Conservation (phyloP, 1,140 invertebrate genomes). For the Drosophila bocqueti region DNA sequence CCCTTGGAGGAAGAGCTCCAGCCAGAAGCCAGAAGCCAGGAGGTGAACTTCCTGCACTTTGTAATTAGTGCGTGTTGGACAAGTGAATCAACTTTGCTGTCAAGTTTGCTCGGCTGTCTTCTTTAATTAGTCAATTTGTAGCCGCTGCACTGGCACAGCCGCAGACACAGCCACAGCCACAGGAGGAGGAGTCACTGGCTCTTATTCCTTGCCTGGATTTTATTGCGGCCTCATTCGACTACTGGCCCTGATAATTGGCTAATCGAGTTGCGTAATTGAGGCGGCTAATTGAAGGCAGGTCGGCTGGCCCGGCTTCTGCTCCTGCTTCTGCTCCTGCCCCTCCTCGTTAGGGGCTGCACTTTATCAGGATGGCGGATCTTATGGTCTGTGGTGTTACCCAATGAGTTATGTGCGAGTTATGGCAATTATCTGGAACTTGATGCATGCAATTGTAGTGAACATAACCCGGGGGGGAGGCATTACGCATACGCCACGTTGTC, state of each 20-base stretch:
- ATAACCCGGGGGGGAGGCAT: slow-evolving; percentile 10
- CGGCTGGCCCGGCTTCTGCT: background rate
- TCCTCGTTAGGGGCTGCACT: slow-evolving; percentile 1
- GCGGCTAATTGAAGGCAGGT: slow-evolving; percentile 35
- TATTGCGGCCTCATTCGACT: slow-evolving; percentile 9
- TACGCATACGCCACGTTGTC: slow-evolving; percentile 51
- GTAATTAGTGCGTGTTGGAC: slow-evolving; percentile 48
- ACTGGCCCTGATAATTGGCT: slow-evolving; percentile 24
- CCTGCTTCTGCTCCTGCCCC: background rate
- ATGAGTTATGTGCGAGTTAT: slow-evolving; percentile 24
- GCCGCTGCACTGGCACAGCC: slow-evolving; percentile 1
- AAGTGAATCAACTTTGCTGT: slow-evolving; percentile 44
- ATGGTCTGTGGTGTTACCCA: background rate
- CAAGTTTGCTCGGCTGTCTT: slow-evolving; percentile 40
- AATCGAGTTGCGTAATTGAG: slow-evolving; percentile 40
- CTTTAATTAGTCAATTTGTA: slow-evolving; percentile 47
- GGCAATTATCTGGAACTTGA: slow-evolving; percentile 14
- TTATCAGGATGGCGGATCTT: background rate
- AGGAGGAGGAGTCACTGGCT: background rate
- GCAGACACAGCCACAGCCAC: background rate
- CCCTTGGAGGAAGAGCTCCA: background rate
- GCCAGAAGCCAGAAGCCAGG: background rate
- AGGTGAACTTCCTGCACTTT: slow-evolving; percentile 39
- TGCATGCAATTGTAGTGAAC: background rate
- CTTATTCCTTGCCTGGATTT: slow-evolving; percentile 16